Evolutionary conservation across 92 coral and sea anemone genomes (phyloP).

Genomic region (Porites evermanni): DNA sequence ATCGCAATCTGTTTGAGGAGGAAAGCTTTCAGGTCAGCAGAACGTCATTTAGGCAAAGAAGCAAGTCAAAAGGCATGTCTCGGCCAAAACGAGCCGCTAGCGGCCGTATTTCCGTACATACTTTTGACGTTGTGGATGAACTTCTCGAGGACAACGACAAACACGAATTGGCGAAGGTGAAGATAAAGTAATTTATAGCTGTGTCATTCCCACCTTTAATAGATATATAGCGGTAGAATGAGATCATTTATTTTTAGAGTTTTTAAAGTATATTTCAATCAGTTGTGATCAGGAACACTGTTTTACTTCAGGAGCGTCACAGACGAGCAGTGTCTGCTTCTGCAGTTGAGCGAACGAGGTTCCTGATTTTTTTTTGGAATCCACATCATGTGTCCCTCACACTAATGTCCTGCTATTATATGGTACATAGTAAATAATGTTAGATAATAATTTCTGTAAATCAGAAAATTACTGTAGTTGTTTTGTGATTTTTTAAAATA

Average conservation of each 20-base stretch:
- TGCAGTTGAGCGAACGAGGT: conserved; percentile 27
- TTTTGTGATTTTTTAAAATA: too few species aligned
- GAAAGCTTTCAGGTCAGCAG: conserved; percentile 42
- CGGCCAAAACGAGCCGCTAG: conserved; percentile 62
- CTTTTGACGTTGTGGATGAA: conserved; percentile 82
- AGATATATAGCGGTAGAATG: not conserved
- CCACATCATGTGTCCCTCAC: too few species aligned
- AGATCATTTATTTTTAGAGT: not conserved
- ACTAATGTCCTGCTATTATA: too few species aligned
- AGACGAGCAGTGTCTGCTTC: conserved; percentile 70
- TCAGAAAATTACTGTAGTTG: too few species aligned
- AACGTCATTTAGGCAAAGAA: conserved; percentile 51
- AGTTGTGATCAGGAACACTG: not conserved
- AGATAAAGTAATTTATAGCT: not conserved
- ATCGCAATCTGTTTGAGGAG: conserved; percentile 44
- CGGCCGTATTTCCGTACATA: conserved; percentile 96
- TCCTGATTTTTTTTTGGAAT: too few species aligned
- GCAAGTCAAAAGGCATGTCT: conserved; percentile 54
- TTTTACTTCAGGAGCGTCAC: conserved; percentile 32
- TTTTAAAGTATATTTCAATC: not conserved
- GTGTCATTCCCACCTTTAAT: not conserved
- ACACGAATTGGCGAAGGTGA: conserved; percentile 63
- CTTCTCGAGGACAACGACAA: conserved; percentile 73
- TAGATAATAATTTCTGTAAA: too few species aligned
- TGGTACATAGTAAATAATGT: too few species aligned